Evolutionary conservation across 2,888 invertebrate genomes (phyloP).

Genomic region (Drosophila subquinaria): DNA sequence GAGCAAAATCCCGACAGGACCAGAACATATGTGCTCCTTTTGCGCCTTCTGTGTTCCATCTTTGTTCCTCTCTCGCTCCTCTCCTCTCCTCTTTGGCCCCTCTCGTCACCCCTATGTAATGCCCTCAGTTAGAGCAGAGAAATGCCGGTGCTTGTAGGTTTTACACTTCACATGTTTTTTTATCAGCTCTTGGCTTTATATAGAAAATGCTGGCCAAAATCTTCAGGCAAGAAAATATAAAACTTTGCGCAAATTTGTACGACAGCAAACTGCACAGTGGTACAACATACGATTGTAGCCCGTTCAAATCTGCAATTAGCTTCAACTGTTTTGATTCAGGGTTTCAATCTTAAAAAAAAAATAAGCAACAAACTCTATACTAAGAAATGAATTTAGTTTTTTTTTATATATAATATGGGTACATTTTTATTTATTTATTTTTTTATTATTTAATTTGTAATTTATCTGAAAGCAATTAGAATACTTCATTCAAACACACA

Average conservation of each 20-base stretch:
- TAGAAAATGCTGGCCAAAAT: constrained; percentile 44
- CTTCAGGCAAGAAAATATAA: constrained; percentile 64
- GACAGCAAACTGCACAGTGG: constrained; percentile 24
- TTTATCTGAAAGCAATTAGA: no score
- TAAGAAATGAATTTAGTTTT: neutral
- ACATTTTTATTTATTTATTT: no score
- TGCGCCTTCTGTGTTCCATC: constrained; percentile 24
- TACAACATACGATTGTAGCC: neutral
- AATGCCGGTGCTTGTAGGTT: constrained; percentile 41
- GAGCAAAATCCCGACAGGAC: constrained; percentile 58
- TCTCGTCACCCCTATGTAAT: neutral
- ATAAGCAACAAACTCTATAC: neutral
- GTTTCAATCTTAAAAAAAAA: neutral
- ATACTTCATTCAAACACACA: no score
- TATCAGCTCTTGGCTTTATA: constrained; percentile 39
- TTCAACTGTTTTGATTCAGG: neutral
- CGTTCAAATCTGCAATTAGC: neutral
- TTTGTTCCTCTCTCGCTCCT: neutral
- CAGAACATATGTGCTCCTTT: constrained; percentile 61
- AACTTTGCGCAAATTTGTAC: constrained; percentile 66
- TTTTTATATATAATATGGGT: no score
- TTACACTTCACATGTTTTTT: constrained; percentile 58
- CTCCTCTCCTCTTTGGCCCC: neutral
- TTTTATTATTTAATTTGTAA: no score
- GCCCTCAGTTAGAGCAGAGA: neutral